Conservation (phyloP, 2,888 invertebrate species). For the Sesamia inferens region DNA sequence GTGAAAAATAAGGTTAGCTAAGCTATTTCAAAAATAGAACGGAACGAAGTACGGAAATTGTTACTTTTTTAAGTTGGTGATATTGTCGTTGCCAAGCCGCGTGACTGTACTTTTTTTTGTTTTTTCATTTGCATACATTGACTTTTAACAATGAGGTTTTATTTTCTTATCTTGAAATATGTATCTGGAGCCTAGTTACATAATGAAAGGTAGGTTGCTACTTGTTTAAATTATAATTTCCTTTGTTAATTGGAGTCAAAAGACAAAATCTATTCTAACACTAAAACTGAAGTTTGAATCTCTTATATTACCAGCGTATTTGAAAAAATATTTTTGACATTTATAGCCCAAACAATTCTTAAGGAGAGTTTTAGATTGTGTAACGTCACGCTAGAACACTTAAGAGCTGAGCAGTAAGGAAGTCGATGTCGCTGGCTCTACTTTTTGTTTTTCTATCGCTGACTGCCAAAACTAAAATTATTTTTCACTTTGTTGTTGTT, state of each 20-base stretch:
- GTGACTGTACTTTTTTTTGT: slow-evolving; percentile 5
- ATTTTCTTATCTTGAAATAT: slow-evolving; percentile 48
- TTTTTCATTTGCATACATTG: slow-evolving; percentile 28
- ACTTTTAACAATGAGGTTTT: slow-evolving; percentile 27
- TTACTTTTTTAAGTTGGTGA: slow-evolving; percentile 24
- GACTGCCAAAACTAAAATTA: no score
- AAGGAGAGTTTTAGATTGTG: no score
- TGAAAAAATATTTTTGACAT: no score
- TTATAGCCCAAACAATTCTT: no score
- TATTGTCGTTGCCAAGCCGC: slow-evolving; percentile 26
- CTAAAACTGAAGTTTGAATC: no score
- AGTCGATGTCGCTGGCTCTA: no score
- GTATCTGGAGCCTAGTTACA: slow-evolving; percentile 47
- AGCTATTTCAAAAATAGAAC: slow-evolving; percentile 56
- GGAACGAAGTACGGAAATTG: slow-evolving; percentile 34
- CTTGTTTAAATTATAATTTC: slow-evolving; percentile 10
- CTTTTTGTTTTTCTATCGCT: no score
- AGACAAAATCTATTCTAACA: neutral
- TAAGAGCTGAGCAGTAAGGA: no score
- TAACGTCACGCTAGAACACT: no score
- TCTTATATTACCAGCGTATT: no score
- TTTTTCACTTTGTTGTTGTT: no score
- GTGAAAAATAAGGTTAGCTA: slow-evolving; percentile 49
- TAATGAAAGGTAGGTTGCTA: slow-evolving; percentile 6
- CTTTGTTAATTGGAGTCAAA: no score